Conservation (phyloP, 2,113 vertebrate species). For the Gasterosteus aculeatus region DNA sequence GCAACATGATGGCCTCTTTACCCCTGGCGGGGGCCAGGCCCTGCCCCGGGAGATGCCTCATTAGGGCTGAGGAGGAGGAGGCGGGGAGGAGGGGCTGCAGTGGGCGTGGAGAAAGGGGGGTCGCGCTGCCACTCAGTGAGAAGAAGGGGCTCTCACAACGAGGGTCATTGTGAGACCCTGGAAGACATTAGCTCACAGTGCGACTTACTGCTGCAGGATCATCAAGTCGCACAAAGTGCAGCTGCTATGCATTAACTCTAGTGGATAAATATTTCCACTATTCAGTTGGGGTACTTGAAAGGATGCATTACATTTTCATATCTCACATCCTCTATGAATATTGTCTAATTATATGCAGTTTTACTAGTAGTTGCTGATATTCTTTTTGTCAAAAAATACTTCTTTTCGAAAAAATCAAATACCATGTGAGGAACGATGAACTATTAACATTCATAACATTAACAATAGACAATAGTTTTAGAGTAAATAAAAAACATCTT, state of each 20-base stretch:
- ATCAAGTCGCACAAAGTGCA: conserved; percentile 60
- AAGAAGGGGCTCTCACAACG: conserved; percentile 55
- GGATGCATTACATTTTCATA: neutral
- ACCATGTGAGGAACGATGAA: conserved; percentile 7
- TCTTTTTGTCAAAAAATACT: neutral
- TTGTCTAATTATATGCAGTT: neutral
- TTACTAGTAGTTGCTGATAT: too few species aligned
- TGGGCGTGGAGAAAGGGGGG: conserved; percentile 55
- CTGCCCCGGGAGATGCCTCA: conserved; percentile 86
- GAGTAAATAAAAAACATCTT: conserved; percentile 67
- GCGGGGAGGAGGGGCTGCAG: conserved; percentile 57
- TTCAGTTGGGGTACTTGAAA: neutral
- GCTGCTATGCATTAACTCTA: conserved; percentile 44
- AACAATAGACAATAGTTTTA: conserved; percentile 63
- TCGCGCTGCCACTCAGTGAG: conserved; percentile 55
- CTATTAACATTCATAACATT: conserved; percentile 67
- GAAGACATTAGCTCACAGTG: too few species aligned
- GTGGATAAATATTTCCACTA: conserved; percentile 23
- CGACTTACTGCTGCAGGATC: neutral
- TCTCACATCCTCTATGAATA: neutral
- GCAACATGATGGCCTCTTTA: conserved; percentile 90
- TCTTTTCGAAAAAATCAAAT: conserved; percentile 9
- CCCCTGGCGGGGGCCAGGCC: conserved; percentile 82
- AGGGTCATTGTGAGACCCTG: conserved; percentile 51
- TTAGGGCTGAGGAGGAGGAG: conserved; percentile 80